A percentile compares a stretch with the other conserved stretches of the same genome.
Evolutionary conservation across 1,140 invertebrate genomes (phyloP).

Genomic region (Trichogramma pretiosum): DNA sequence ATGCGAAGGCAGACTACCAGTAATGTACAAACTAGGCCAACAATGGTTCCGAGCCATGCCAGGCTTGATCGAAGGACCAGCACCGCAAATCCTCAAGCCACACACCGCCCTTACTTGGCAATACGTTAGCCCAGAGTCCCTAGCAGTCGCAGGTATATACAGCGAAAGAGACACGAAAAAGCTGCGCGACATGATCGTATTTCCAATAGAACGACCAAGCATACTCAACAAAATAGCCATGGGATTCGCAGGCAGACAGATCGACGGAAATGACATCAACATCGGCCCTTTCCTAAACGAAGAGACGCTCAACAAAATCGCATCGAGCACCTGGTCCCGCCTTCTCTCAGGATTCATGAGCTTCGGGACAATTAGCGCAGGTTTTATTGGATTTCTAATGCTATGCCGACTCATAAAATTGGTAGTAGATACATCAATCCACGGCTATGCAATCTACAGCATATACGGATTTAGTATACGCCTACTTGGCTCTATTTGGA

Average conservation of each 20-base stretch:
- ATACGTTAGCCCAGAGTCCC: background rate
- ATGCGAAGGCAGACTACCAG: conserved; percentile 9
- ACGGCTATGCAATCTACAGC: conserved; percentile 12
- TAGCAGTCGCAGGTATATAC: background rate
- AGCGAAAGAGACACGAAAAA: background rate
- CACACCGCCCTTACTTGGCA: conserved; percentile 2
- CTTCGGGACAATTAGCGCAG: conserved; percentile 14
- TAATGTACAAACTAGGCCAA: conserved; percentile 8
- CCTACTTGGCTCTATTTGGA: conserved; percentile 12
- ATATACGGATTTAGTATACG: conserved; percentile 12
- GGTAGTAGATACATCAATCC: conserved; percentile 5
- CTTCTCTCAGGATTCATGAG: conserved; percentile 4
- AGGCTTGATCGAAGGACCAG: background rate
- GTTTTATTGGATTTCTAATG: conserved; percentile 8
- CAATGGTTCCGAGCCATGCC: conserved; percentile 15
- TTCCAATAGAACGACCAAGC: background rate
- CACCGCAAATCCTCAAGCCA: conserved; percentile 1
- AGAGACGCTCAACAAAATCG: conserved; percentile 9
- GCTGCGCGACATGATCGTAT: background rate
- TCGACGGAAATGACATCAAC: background rate
- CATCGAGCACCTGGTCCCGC: conserved; percentile 2
- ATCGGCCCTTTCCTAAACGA: conserved; percentile 8
- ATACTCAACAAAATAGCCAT: too few species aligned
- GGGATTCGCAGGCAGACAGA: background rate
- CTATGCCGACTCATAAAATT: conserved; percentile 9